Evolutionary conservation across 2,113 vertebrate species (phyloP).

Genomic region (Ramphastos sulfuratus): DNA sequence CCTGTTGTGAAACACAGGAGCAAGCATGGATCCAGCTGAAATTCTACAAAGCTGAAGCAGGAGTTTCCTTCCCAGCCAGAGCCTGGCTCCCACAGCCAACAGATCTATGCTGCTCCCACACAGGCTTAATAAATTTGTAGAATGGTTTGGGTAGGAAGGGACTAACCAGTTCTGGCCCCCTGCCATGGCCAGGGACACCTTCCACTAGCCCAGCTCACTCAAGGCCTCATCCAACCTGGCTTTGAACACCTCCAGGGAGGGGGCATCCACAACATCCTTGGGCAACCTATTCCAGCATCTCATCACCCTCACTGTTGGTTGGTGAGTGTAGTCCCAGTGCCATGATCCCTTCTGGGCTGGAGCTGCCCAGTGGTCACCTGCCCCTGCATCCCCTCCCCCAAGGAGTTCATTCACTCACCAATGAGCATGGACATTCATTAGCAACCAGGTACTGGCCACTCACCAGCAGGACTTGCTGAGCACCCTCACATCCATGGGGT

Average conservation of each 20-base stretch:
- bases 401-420: fast-evolving
- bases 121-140: too few species aligned
- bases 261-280: too few species aligned
- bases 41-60: neutral
- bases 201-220: too few species aligned
- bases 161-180: too few species aligned
- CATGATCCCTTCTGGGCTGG: neutral
- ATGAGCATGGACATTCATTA: fast-evolving
- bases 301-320: too few species aligned
- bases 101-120: fast-evolving
- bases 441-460: neutral
- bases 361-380: neutral
- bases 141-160: too few species aligned
- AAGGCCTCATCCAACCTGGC: too few species aligned
- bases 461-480: neutral
- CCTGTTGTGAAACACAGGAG: neutral
- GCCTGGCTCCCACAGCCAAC: neutral
- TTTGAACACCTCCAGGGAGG: too few species aligned
- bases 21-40: neutral
- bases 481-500: fast-evolving
- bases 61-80: neutral
- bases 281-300: too few species aligned
- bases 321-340: neutral
- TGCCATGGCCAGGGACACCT: too few species aligned
- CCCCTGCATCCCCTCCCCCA: neutral